These are phyloP conservation scores for Morone chrysops DNA, from an alignment of 2,113 vertebrate genomes.

Conservation along the genomic window DNA sequence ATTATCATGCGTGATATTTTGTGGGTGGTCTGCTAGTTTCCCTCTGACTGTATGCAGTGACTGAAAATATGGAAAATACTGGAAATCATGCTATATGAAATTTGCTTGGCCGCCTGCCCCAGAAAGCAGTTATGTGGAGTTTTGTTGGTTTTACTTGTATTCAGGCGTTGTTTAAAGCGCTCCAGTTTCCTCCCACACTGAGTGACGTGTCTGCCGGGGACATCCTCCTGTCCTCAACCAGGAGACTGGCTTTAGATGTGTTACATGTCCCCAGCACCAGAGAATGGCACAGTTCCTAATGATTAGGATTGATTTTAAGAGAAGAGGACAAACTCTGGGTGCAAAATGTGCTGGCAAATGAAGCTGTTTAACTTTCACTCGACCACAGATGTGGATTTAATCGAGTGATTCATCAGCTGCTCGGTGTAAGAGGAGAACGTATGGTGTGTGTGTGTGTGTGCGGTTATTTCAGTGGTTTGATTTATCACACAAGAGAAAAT, in stretches of 20 bases:
- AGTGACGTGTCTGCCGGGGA: background rate
- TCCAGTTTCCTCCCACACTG: background rate
- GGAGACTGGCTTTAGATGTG: background rate
- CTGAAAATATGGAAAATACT: background rate
- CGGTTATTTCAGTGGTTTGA: conserved; percentile 5
- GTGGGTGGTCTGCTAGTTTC: conserved; percentile 5
- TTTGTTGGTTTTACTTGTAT: background rate
- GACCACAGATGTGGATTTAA: conserved; percentile 29
- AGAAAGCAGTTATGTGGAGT: background rate
- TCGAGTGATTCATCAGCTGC: background rate
- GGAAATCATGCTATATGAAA: background rate
- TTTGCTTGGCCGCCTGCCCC: background rate
- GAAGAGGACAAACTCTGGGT: background rate
- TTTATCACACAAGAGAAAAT: conserved; percentile 1
- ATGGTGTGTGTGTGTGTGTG: background rate
- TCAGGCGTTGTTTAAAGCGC: background rate
- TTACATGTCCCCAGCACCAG: background rate
- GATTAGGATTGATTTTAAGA: conserved; percentile 1
- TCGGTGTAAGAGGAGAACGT: background rate
- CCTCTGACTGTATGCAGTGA: background rate
- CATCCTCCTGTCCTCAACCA: conserved; percentile 1
- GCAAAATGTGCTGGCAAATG: background rate
- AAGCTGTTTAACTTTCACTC: background rate
- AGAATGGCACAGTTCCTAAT: background rate
- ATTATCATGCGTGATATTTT: background rate